phyloP scores from a whole-genome alignment of 1,140 invertebrate genomes.

The Eriocheir sinensis region DNA sequence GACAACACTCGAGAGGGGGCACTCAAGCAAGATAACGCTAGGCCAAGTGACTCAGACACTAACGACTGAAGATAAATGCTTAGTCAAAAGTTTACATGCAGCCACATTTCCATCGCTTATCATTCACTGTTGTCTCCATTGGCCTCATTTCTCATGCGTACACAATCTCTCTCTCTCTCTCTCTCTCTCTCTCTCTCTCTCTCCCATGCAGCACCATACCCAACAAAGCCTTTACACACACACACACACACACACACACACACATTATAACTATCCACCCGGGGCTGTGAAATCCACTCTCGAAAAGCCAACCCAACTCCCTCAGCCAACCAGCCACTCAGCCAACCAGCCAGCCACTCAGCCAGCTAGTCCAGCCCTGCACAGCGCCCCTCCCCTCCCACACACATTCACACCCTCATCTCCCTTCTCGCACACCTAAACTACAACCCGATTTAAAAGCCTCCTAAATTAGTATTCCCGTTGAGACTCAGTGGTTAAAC shows the following conservation, averaged over 20 bases:
- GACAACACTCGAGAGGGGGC: too few relatives aligned
- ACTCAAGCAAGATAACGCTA: not conserved
- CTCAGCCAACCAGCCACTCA: not conserved
- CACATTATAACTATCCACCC: not conserved
- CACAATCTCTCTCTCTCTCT: not conserved
- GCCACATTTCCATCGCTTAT: too few relatives aligned
- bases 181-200: not conserved
- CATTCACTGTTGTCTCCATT: not conserved
- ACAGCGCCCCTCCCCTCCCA: not conserved
- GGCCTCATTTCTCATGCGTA: too few relatives aligned
- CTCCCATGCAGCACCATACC: not conserved
- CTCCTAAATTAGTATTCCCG: too few relatives aligned
- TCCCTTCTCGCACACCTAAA: not conserved
- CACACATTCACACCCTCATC: not conserved
- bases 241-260: constrained; percentile 35
- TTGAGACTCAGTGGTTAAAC: too few relatives aligned
- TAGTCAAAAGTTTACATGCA: too few relatives aligned
- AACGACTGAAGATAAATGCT: too few relatives aligned
- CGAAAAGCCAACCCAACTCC: too few relatives aligned
- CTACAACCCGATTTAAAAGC: not conserved
- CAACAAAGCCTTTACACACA: not conserved
- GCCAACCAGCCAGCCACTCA: not conserved
- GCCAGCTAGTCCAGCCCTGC: too few relatives aligned
- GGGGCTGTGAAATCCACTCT: constrained; percentile 2
- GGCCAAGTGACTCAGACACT: too few relatives aligned